These are phyloP conservation scores for Caenorhabditis sp. DNA, from an alignment of 2,888 invertebrate genomes.

Conservation along the genomic window DNA sequence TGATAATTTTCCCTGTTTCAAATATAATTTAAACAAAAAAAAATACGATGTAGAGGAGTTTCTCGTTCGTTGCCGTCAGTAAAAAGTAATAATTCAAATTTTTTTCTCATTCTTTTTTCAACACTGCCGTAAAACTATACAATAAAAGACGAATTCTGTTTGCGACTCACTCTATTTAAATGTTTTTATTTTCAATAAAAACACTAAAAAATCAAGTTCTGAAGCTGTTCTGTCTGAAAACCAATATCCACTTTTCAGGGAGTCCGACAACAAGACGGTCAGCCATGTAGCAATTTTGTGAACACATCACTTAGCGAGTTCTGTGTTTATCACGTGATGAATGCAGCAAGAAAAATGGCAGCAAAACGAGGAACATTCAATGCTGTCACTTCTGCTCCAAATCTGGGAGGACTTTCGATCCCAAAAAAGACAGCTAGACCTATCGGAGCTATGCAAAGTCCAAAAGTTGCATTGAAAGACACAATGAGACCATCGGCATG, in stretches of 20 bases:
- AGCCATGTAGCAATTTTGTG: conserved; percentile 59
- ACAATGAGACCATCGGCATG: conserved; percentile 34
- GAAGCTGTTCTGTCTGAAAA: neutral
- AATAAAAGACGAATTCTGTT: too few species aligned
- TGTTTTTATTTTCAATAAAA: too few species aligned
- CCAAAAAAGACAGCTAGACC: neutral
- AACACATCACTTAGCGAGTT: conserved; percentile 58
- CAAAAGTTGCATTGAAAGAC: conserved; percentile 8
- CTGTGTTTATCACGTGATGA: conserved; percentile 64
- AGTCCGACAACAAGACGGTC: conserved; percentile 52
- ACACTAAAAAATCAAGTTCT: conserved; percentile 1
- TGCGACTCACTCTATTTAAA: too few species aligned
- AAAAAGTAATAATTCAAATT: too few species aligned
- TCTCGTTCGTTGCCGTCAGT: too few species aligned
- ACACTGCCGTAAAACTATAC: too few species aligned
- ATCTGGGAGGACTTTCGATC: conserved; percentile 15
- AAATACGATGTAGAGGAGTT: too few species aligned
- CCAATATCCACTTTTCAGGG: conserved; percentile 23
- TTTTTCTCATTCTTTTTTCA: too few species aligned
- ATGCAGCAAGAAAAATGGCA: conserved; percentile 43
- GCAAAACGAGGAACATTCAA: conserved; percentile 46
- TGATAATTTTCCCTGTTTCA: too few species aligned
- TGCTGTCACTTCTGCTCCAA: conserved; percentile 32
- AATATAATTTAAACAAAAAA: too few species aligned
- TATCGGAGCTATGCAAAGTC: neutral